These are phyloP conservation scores for mouse (Mus musculus) DNA, from an alignment of 2,113 vertebrate genomes.

Conservation along the genomic window DNA sequence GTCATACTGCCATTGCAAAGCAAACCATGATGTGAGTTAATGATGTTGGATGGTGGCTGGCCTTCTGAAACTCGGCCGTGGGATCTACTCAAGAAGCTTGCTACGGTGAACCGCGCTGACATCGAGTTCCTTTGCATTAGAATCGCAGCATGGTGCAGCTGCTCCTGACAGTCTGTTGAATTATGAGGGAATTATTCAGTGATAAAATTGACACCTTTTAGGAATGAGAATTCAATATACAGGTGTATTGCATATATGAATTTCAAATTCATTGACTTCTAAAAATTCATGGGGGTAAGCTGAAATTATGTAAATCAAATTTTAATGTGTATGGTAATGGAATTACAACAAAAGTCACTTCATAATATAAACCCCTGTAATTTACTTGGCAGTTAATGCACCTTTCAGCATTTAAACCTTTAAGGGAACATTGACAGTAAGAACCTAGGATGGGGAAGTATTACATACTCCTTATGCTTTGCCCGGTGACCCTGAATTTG, in stretches of 20 bases:
- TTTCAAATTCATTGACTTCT: slow-evolving; percentile 8
- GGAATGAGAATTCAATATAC: neutral
- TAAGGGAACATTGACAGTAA: slow-evolving; percentile 39
- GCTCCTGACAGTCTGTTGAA: neutral
- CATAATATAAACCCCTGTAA: neutral
- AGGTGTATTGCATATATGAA: neutral
- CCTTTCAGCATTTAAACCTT: slow-evolving; percentile 44
- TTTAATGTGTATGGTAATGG: neutral
- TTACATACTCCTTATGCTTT: neutral
- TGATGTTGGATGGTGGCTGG: neutral
- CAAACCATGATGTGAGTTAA: neutral
- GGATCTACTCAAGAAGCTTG: neutral
- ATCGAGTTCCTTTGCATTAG: slow-evolving; percentile 7
- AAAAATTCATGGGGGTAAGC: neutral
- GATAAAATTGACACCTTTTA: slow-evolving; percentile 23
- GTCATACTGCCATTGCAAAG: slow-evolving; percentile 49
- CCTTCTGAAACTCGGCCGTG: neutral
- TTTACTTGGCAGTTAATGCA: slow-evolving; percentile 6
- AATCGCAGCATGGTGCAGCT: neutral
- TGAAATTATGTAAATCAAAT: slow-evolving; percentile 44
- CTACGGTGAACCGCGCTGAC: neutral
- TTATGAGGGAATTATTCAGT: slow-evolving; percentile 1
- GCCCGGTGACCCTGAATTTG: neutral
- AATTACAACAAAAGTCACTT: slow-evolving; percentile 51
- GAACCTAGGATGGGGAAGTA: neutral